phyloP scores from a whole-genome alignment of 2,797 vertebrate species.

The Scomberomorus guttatus region DNA sequence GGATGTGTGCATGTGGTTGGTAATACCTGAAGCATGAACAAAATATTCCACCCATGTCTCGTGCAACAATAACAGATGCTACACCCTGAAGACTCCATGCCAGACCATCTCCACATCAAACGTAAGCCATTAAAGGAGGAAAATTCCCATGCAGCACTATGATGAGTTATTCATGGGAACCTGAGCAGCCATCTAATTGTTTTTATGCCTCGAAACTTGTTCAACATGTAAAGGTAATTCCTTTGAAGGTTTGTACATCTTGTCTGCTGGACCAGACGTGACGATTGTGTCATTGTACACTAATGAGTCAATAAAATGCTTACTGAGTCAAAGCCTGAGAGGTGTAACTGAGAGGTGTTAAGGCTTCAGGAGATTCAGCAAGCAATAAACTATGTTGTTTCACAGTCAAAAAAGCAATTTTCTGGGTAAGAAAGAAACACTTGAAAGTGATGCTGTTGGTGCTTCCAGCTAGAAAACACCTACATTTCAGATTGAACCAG shows the following conservation, averaged over 20 bases:
- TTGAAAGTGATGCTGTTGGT: constrained; percentile 24
- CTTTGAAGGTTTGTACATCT: constrained; percentile 1
- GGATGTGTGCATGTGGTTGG: constrained; percentile 8
- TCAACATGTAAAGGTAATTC: constrained; percentile 19
- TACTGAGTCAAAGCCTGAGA: constrained; percentile 3
- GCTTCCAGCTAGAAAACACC: constrained; percentile 25
- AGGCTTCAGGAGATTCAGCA: neutral
- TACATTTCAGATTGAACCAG: constrained; percentile 27
- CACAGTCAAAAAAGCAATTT: neutral
- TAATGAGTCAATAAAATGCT: constrained; percentile 31
- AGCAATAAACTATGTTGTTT: neutral
- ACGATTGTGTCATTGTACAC: constrained; percentile 26
- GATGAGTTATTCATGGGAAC: constrained; percentile 67
- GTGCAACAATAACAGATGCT: constrained; percentile 53
- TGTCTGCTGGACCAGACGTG: constrained; percentile 44
- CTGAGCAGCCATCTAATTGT: constrained; percentile 13
- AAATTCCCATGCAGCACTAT: constrained; percentile 59
- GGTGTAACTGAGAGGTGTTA: neutral
- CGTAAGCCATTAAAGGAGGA: constrained; percentile 33
- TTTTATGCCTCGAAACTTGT: constrained; percentile 9
- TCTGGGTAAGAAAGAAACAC: neutral
- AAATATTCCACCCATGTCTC: constrained; percentile 63
- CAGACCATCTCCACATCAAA: constrained; percentile 68
- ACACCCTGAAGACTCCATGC: constrained; percentile 58
- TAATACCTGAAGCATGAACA: constrained; percentile 56